These are phyloP conservation scores for Gari tellinella DNA, from an alignment of 2,888 invertebrate species.

Conservation along the genomic window DNA sequence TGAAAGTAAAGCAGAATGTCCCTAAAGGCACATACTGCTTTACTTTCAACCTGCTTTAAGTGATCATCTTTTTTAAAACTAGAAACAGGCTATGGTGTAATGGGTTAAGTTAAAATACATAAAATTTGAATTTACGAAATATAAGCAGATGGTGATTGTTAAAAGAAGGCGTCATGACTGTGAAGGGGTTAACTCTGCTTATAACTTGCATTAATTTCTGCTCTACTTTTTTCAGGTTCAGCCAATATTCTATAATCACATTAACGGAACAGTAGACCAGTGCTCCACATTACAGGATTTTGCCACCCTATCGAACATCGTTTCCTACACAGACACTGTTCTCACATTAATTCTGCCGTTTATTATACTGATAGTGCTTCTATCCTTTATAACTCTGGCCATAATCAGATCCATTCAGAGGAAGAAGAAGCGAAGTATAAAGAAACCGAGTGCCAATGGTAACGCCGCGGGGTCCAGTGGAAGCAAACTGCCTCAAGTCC, in stretches of 20 bases:
- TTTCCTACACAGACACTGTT: constrained; percentile 62
- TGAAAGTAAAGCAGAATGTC: too few species aligned
- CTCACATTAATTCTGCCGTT: constrained; percentile 61
- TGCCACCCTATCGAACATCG: constrained; percentile 21
- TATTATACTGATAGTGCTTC: constrained; percentile 53
- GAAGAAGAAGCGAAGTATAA: constrained; percentile 53
- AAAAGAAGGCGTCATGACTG: too few species aligned
- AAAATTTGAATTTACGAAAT: too few species aligned
- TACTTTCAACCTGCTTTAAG: too few species aligned
- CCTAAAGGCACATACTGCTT: too few species aligned
- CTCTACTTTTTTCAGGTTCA: constrained; percentile 32
- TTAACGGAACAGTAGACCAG: constrained; percentile 27
- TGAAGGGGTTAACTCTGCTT: too few species aligned
- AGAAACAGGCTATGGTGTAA: too few species aligned
- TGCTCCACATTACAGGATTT: constrained; percentile 35
- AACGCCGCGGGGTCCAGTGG: constrained; percentile 12
- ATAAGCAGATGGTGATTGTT: too few species aligned
- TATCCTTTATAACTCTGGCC: constrained; percentile 58
- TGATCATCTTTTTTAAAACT: too few species aligned
- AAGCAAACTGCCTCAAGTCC: constrained; percentile 61
- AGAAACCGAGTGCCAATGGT: constrained; percentile 38
- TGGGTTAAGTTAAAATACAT: too few species aligned
- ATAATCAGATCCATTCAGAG: constrained; percentile 56
- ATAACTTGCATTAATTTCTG: too few species aligned
- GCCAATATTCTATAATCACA: constrained; percentile 11